Conservation (phyloP, 2,797 vertebrate genomes). For the Ctenochaetus hawaiiensis region DNA sequence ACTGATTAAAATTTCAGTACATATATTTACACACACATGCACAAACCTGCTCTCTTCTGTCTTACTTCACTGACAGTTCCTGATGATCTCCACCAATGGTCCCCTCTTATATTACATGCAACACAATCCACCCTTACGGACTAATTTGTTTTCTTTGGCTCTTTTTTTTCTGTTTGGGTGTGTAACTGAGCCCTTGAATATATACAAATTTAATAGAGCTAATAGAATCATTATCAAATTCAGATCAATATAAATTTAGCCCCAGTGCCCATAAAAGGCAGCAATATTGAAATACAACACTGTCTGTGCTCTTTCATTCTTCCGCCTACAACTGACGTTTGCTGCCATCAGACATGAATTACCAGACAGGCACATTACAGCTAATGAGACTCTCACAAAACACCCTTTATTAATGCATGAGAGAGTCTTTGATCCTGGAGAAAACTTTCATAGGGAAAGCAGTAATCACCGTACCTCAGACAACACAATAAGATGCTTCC, state of each 20-base stretch:
- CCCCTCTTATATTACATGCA: slow-evolving; percentile 87
- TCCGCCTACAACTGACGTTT: slow-evolving; percentile 80
- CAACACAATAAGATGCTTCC: slow-evolving; percentile 77
- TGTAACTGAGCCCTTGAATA: slow-evolving; percentile 86
- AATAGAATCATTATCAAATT: slow-evolving; percentile 92
- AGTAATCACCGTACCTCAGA: slow-evolving; percentile 72
- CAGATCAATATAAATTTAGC: slow-evolving; percentile 89
- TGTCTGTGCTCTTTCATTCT: slow-evolving; percentile 80
- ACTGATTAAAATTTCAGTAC: slow-evolving; percentile 17
- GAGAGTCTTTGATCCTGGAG: slow-evolving; percentile 80
- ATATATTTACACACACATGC: slow-evolving; percentile 49
- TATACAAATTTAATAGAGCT: slow-evolving; percentile 89
- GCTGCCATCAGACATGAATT: slow-evolving; percentile 82
- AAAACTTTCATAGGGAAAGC: slow-evolving; percentile 78
- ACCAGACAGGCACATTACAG: slow-evolving; percentile 84
- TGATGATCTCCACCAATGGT: slow-evolving; percentile 77
- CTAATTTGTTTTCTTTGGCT: slow-evolving; percentile 87
- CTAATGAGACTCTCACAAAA: slow-evolving; percentile 85
- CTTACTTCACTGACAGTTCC: slow-evolving; percentile 81
- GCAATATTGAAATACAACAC: slow-evolving; percentile 88
- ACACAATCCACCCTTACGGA: slow-evolving; percentile 87
- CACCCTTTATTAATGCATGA: slow-evolving; percentile 84
- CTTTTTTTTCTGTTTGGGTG: slow-evolving; percentile 73
- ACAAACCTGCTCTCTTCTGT: slow-evolving; percentile 67
- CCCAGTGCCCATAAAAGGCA: slow-evolving; percentile 83